Evolutionary conservation across 1,140 invertebrate genomes (phyloP), one percentile per base, ranked within the genome.

Genomic region (Drosophila virilis): DNA sequence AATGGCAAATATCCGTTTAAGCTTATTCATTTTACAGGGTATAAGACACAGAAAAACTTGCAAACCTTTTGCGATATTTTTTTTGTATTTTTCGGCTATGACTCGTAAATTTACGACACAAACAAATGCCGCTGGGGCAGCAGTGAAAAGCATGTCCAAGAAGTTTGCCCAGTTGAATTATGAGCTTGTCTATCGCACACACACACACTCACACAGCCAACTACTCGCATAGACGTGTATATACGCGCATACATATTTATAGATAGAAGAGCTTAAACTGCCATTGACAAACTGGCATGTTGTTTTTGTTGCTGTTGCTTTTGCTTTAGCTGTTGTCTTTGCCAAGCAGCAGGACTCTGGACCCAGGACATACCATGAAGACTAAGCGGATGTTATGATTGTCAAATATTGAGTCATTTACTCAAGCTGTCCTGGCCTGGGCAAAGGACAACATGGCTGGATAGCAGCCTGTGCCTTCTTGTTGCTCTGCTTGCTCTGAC

Each of bases 351-450:
- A 55, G 67, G 13, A 67, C 28, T 32, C 37, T 48, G 37, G 55
- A 50, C 32, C 4, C 6, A 22, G 38, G 7, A 65, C 51, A 42
- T 0, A 17, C 33, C 72, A 42, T 52, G 58, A 35, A 75, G 67
- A 75, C 68, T 66, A 76, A 76, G 65, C 62, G 74, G 74, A 74
- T 88, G 83, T 77, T 88, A 74, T 88, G 79, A 83, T 79, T 88
- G 83, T 88, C 83, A 88, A 88, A 88, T 88, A 88, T 88, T 88
- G 83, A 88, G 80, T 86, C 83, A 86, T 86, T 88, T 86, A 72
- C 66, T 68, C 76, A 88, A 86, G 84, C 69, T 88, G 82, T 50
- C 65, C 57, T 54, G 42, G 50, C 72, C 85, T 54, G 65, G 57
- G 55, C 62, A 65, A 65, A 71, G 60, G 68, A 71, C 60, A 71